Evolutionary conservation across 2,888 invertebrate species (phyloP), one percentile per base, ranked within the genome.

Genomic region (Nysson spinosus): DNA sequence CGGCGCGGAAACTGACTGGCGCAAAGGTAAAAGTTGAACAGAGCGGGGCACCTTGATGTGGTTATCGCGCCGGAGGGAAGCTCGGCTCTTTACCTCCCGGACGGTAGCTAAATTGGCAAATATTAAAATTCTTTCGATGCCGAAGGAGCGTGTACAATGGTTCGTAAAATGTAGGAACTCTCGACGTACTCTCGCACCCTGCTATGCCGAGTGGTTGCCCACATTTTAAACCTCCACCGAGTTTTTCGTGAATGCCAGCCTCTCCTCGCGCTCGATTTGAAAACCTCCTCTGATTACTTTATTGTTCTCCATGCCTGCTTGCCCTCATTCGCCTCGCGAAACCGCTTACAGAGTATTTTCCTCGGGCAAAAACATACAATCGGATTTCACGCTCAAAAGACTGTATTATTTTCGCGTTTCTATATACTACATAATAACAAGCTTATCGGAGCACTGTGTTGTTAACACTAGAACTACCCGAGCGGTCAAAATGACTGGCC

Each of bases 91-190:
- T 75, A 68, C 72, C 72, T 77, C 71, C 70, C 75, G 70, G 72
- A 69, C 69, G 68, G 56, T 65, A 58, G 75, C 73, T 74, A 83
- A 83, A 83, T 82, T 81, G 82, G 79, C 79, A 75, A 82, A 83
- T 83, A 83, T 83, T 82, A 83, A 83, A 83, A 83, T 83, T 82
- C 83, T 83, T 83, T 75, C 74, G 80, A 79, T 80, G 76, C 67
- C 69, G 74, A 76, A 78, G 71, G 78, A 65, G 72, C 74, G 74
- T 67, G 74, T 74, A 76, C 74, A 76, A 71, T 74, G 77, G 77
- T 65, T 77, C 64, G 77, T 69, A 58, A 73, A 76, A 71, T 63
- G 74, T 72, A 74, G 72, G 65, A 80, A 78, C 80, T 80, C 79
- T 74, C 77, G 46, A 61, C 65, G 54, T 35, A 11, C 57, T 46